Base-by-base conservation (phyloP, 2,888 invertebrate species). In the Spilarctia lutea region DNA sequence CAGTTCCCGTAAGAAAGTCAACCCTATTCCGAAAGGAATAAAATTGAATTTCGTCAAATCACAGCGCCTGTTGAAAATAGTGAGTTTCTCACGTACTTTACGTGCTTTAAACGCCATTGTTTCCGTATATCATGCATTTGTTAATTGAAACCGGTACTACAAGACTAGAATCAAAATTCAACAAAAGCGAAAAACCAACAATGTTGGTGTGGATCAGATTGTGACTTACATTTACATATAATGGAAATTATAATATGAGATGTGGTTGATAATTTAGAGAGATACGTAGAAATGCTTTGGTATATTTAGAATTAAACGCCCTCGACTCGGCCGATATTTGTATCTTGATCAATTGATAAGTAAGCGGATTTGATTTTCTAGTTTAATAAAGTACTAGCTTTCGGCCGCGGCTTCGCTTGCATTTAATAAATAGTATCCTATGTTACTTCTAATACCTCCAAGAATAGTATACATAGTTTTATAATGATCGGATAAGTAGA, bases 171-270 rank as follows among this genome's bases (percentile, higher is more conserved):
- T 70, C 73, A 80, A 82, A 84, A n/a, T 84, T 78, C 79, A 84
- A 86, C 79, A 73, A 75, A 60, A 70, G 75, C 82, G 78, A 83
- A 86, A 86, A 85, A 84, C 81, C 81, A 86, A 84, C 85, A 84
- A 77, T 74, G 77, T 75, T 81, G 80, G 75, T 76, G 81, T 81
- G 79, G 79, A 80, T 83, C 80, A 74, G 81, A 87, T 81, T 81
- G 83, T 52, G 73, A 52, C 72, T 63, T 65, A 13, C 74, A 88
- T 88, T 87, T 86, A 85, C 88, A 89, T 88, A 89, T 87, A 89
- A 89, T 88, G 84, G 88, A 84, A 87, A 86, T 89, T 85, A 86
- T 68, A 88, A 88, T 89, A 82, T 70, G 73, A 85, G 81, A 76
- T 76, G 68, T 77, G 79, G 78, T 81, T 83, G 87, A 87, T 88